A percentile compares a stretch with the other conserved stretches of the same genome.
These are phyloP conservation scores for Drosophila testacea DNA, from an alignment of 2,888 invertebrate genomes.

Conservation along the genomic window DNA sequence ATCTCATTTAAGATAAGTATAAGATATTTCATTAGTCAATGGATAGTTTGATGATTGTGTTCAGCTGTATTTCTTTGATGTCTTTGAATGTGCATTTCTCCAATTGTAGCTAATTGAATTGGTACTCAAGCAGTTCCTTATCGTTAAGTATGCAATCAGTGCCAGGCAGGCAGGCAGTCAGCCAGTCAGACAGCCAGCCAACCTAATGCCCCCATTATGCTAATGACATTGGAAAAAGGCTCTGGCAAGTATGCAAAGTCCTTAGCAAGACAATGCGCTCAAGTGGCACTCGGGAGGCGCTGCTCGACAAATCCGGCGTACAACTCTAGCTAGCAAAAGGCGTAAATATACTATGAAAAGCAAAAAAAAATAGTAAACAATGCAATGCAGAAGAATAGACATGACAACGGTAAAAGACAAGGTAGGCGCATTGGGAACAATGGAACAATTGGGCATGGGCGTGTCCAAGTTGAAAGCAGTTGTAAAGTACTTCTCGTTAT, in stretches of 20 bases:
- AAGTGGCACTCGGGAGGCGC: constrained; percentile 49
- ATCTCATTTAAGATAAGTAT: not conserved
- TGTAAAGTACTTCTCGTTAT: constrained; percentile 36
- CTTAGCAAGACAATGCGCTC: constrained; percentile 55
- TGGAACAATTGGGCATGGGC: constrained; percentile 56
- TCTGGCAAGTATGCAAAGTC: constrained; percentile 51
- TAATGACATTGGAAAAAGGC: constrained; percentile 73
- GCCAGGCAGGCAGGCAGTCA: constrained; percentile 21
- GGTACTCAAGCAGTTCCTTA: constrained; percentile 46
- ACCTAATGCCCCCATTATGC: constrained; percentile 81
- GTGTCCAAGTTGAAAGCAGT: constrained; percentile 68
- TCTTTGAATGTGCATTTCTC: constrained; percentile 16
- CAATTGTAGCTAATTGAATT: constrained; percentile 73
- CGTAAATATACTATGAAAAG: constrained; percentile 45
- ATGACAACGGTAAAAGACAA: constrained; percentile 5
- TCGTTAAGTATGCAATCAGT: constrained; percentile 73
- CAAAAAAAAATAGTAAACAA: constrained; percentile 27
- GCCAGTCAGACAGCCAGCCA: constrained; percentile 4
- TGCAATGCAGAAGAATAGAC: constrained; percentile 8
- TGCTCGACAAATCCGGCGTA: constrained; percentile 68
- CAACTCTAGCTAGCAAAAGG: constrained; percentile 35
- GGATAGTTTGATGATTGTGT: constrained; percentile 11
- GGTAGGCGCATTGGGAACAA: constrained; percentile 47
- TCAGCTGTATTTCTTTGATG: constrained; percentile 6
- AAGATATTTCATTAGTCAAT: constrained; percentile 3